Evolutionary conservation across 2,113 vertebrate species (phyloP).

Genomic region (Mugil cephalus): DNA sequence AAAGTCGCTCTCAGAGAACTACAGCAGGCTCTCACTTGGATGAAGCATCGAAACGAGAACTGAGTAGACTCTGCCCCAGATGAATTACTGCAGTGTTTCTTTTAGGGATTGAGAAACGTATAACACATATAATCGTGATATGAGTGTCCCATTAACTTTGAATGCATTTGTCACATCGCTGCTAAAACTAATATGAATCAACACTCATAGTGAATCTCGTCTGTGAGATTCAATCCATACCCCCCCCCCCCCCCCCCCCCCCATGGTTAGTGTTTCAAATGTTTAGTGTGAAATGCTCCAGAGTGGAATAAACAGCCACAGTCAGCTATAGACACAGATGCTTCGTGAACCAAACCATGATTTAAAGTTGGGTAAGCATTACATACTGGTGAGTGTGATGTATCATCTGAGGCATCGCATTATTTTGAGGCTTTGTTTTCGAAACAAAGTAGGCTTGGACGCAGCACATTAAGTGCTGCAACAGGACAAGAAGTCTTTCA

Average conservation of each 20-base stretch:
- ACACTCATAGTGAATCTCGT: background rate
- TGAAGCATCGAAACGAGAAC: conserved; percentile 14
- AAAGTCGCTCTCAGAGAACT: conserved; percentile 14
- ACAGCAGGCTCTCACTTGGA: conserved; percentile 9
- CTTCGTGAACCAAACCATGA: background rate
- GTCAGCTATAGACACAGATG: no score
- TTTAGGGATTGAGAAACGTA: background rate
- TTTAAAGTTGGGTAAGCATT: background rate
- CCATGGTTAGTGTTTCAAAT: background rate
- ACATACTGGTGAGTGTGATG: background rate
- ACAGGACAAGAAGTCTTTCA: no score
- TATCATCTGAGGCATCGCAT: background rate
- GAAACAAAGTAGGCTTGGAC: background rate
- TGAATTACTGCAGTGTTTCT: background rate
- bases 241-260: background rate
- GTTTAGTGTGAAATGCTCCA: background rate
- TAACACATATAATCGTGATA: background rate
- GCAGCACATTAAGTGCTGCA: background rate
- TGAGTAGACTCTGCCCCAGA: conserved; percentile 9
- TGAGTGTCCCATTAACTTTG: background rate
- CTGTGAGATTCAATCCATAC: background rate
- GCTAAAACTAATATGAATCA: background rate
- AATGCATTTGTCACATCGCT: background rate
- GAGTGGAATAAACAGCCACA: background rate
- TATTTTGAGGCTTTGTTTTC: background rate